These are phyloP conservation scores for Lepidurus couesii DNA, from an alignment of 1,140 invertebrate species.

Conservation along the genomic window DNA sequence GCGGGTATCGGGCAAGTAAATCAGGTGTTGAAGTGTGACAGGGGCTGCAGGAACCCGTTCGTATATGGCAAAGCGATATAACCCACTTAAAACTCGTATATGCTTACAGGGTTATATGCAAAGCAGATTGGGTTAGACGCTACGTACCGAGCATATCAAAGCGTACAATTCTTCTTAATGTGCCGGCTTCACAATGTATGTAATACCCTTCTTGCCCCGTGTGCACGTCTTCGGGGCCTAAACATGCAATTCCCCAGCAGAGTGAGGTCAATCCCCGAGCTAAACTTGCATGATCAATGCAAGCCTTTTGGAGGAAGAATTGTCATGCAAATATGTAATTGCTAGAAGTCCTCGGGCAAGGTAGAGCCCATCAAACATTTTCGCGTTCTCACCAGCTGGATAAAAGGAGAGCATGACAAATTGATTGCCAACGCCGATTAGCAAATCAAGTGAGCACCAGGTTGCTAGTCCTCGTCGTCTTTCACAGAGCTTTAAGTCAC, in stretches of 20 bases:
- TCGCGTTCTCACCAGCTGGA: constrained; percentile 17
- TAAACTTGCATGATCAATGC: not conserved
- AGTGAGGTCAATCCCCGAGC: not conserved
- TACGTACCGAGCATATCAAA: constrained; percentile 12
- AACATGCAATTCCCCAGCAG: not conserved
- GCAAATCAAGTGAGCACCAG: not conserved
- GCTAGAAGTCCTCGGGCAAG: not conserved
- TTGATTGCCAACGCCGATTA: constrained; percentile 13
- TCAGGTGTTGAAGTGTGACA: constrained; percentile 21
- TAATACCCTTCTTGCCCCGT: not conserved
- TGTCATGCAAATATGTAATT: constrained; percentile 3
- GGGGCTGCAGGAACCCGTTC: not conserved
- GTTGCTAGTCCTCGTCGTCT: not conserved
- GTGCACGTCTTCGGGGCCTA: not conserved
- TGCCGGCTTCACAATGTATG: not conserved
- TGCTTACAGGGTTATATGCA: constrained; percentile 2
- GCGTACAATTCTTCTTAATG: not conserved
- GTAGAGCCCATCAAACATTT: not conserved
- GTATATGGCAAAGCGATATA: not conserved
- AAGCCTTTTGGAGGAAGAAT: not conserved
- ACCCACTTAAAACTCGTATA: not conserved
- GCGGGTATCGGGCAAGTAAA: not conserved
- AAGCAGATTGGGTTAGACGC: not conserved
- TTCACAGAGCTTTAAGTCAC: not conserved
- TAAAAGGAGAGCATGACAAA: not conserved